Conservation (phyloP, 2,888 invertebrate genomes). For the Xanthorhoe designata region DNA sequence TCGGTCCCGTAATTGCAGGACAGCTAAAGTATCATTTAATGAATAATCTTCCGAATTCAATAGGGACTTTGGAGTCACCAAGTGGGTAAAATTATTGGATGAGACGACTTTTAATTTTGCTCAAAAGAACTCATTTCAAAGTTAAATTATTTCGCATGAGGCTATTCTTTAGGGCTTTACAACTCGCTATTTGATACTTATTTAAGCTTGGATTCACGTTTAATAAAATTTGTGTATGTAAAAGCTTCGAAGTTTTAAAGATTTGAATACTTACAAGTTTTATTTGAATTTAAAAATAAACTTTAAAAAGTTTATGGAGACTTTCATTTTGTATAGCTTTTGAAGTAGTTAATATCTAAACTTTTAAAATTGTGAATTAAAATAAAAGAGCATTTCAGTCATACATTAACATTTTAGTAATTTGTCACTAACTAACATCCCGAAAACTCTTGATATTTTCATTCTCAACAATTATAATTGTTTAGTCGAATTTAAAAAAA, state of each 20-base stretch:
- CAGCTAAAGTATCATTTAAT: constrained; percentile 79
- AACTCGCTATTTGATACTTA: constrained; percentile 67
- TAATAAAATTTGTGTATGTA: constrained; percentile 28
- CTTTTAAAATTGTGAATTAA: too few relatives aligned
- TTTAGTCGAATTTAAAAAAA: too few relatives aligned
- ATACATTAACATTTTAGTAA: too few relatives aligned
- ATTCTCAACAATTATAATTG: too few relatives aligned
- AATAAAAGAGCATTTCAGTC: too few relatives aligned
- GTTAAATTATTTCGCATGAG: constrained; percentile 78
- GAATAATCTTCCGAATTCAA: constrained; percentile 73
- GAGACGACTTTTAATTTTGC: constrained; percentile 69
- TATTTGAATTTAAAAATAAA: constrained; percentile 3
- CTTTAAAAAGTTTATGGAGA: background rate
- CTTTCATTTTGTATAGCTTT: background rate
- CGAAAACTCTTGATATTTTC: too few relatives aligned
- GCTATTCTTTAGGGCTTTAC: constrained; percentile 70
- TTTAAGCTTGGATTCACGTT: constrained; percentile 46
- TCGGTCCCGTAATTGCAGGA: constrained; percentile 73
- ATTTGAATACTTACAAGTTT: background rate
- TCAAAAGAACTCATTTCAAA: constrained; percentile 64
- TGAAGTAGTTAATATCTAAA: background rate
- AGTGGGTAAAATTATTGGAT: constrained; percentile 65
- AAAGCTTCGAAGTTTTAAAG: constrained; percentile 11
- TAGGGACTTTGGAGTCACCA: constrained; percentile 60
- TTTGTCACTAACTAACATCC: too few relatives aligned